Conservation (phyloP, 2,888 invertebrate species). For the Ormyrus nitidulus region DNA sequence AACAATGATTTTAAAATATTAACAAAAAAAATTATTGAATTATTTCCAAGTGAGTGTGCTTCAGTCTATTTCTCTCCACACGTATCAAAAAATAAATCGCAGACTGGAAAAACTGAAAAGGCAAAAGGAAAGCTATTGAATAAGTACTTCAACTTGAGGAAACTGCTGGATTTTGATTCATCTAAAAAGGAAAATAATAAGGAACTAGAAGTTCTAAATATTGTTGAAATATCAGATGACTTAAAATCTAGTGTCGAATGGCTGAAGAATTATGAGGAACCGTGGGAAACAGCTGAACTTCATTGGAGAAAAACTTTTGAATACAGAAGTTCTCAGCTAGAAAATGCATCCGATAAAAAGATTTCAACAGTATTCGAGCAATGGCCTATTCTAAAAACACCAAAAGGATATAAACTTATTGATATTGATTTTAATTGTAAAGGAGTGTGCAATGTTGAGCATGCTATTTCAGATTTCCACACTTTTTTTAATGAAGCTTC, state of each 20-base stretch:
- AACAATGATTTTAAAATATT: constrained; percentile 8
- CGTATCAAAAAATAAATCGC: constrained; percentile 10
- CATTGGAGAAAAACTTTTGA: constrained; percentile 13
- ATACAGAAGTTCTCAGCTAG: not conserved
- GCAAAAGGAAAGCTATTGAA: constrained; percentile 9
- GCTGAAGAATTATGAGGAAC: constrained; percentile 13
- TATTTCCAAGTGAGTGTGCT: constrained; percentile 11
- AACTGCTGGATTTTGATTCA: not conserved
- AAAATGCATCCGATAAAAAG: not conserved
- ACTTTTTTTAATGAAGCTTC: not conserved
- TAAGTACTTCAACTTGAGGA: constrained; percentile 20
- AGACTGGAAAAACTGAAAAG: not conserved
- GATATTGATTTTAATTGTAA: constrained; percentile 12
- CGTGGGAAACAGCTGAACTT: constrained; percentile 4
- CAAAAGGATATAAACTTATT: constrained; percentile 18
- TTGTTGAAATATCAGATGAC: not conserved
- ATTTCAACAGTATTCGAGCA: constrained; percentile 8
- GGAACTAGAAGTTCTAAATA: not conserved
- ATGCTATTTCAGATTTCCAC: not conserved
- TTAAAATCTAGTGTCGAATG: constrained; percentile 1
- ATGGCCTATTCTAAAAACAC: constrained; percentile 9
- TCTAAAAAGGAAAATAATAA: not conserved
- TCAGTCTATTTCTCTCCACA: not conserved
- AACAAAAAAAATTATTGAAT: constrained; percentile 1
- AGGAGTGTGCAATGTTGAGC: not conserved